Evolutionary conservation across 2,797 vertebrate species (phyloP).

Genomic region (Lagodon rhomboides): DNA sequence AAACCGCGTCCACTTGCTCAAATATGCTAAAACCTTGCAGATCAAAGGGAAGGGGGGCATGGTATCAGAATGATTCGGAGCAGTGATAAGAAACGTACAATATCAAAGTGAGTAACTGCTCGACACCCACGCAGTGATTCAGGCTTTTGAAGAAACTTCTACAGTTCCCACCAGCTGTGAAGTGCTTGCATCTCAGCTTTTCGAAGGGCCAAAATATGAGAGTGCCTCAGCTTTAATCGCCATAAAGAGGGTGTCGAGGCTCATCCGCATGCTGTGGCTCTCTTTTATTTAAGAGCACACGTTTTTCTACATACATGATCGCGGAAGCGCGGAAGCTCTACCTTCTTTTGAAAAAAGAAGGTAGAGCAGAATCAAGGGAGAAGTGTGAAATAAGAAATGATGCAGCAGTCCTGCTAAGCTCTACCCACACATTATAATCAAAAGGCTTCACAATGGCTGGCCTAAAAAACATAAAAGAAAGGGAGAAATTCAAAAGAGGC

Average conservation of each 20-base stretch:
- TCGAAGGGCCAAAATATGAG: conserved; percentile 4
- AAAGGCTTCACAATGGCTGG: conserved; percentile 64
- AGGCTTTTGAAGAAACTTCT: conserved; percentile 33
- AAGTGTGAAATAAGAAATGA: conserved; percentile 70
- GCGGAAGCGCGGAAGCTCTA: too few relatives aligned
- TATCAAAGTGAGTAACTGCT: conserved; percentile 33
- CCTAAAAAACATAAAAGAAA: conserved; percentile 51
- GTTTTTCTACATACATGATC: conserved; percentile 36
- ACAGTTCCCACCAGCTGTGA: conserved; percentile 24
- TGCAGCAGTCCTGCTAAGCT: conserved; percentile 63
- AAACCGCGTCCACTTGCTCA: conserved; percentile 16
- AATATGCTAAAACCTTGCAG: conserved; percentile 24
- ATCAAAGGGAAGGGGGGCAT: neutral
- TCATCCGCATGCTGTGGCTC: conserved; percentile 21
- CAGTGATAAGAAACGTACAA: conserved; percentile 12
- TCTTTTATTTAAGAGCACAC: conserved; percentile 3
- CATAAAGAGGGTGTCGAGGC: conserved; percentile 42
- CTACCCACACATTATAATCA: conserved; percentile 70
- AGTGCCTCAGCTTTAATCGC: conserved; percentile 25
- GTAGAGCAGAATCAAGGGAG: conserved; percentile 50
- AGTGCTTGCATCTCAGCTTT: conserved; percentile 5
- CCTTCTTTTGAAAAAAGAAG: conserved; percentile 28
- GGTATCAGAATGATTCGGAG: neutral
- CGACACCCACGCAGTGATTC: conserved; percentile 28
- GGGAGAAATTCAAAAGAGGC: conserved; percentile 65